Conservation (phyloP, 2,888 invertebrate species). For the Drosophila tripunctata region DNA sequence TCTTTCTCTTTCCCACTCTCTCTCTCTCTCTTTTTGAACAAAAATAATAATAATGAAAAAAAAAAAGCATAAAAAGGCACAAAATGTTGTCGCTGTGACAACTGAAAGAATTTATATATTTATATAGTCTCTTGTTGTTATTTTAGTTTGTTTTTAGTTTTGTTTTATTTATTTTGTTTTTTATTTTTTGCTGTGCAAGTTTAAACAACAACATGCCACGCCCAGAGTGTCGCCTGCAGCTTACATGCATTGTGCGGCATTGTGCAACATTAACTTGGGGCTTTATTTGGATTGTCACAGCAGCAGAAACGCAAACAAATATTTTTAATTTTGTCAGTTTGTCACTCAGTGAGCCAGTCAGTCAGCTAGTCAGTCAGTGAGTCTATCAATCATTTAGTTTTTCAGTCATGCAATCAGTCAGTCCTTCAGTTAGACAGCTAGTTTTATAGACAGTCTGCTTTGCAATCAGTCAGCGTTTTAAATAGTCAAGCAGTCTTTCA, state of each 20-base stretch:
- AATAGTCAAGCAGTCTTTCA: not conserved
- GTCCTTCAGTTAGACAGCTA: not conserved
- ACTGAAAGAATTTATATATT: conserved; percentile 13
- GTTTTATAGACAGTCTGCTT: not conserved
- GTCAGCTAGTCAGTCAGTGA: not conserved
- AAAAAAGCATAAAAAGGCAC: conserved; percentile 12
- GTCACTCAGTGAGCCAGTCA: not conserved
- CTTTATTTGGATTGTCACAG: conserved; percentile 3
- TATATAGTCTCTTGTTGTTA: conserved; percentile 9
- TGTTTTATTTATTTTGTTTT: too few relatives aligned
- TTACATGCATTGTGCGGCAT: conserved; percentile 27
- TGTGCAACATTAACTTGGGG: conserved; percentile 11
- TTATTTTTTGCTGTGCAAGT: too few relatives aligned
- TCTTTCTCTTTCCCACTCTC: not conserved
- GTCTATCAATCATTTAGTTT: not conserved
- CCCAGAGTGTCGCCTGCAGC: not conserved
- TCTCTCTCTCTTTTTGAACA: not conserved
- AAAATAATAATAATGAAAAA: not conserved
- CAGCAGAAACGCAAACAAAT: not conserved
- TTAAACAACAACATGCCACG: conserved; percentile 19
- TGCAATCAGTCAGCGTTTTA: not conserved
- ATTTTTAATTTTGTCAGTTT: not conserved
- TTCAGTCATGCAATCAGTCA: not conserved
- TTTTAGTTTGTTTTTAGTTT: not conserved
- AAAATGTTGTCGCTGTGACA: conserved; percentile 17